These are phyloP conservation scores for Tinamus guttatus DNA, from an alignment of 2,113 vertebrate species.

Conservation along the genomic window DNA sequence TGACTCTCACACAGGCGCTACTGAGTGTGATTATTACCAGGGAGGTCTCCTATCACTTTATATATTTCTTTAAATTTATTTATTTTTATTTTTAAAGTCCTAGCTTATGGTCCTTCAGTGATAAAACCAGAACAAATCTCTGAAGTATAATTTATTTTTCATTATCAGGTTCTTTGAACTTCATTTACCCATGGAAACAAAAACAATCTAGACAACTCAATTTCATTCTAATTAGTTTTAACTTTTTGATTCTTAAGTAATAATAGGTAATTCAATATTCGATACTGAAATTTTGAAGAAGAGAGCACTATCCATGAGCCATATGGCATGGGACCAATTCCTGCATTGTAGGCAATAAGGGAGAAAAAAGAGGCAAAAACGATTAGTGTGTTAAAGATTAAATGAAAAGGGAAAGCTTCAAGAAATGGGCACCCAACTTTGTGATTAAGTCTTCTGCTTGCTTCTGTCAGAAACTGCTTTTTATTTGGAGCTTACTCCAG, in stretches of 20 bases:
- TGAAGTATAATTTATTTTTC: neutral
- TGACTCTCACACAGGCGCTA: neutral
- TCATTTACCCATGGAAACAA: neutral
- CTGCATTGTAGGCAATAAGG: neutral
- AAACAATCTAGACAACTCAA: neutral
- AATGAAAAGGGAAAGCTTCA: neutral
- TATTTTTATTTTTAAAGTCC: neutral
- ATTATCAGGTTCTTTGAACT: neutral
- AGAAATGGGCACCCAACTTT: neutral
- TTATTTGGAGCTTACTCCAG: neutral
- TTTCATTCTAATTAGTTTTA: neutral
- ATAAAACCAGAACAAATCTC: neutral
- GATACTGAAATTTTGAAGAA: neutral
- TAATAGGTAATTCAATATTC: neutral
- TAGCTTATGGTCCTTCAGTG: neutral
- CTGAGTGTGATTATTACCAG: neutral
- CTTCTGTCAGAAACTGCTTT: neutral
- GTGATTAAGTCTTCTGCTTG: neutral
- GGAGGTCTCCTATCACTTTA: neutral
- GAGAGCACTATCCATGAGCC: neutral
- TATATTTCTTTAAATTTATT: neutral
- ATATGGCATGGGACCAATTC: neutral
- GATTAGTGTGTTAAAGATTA: neutral
- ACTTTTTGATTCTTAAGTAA: neutral
- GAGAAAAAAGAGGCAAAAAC: neutral